phyloP scores from a whole-genome alignment of 1,140 invertebrate species.

The Orussus abietinus region DNA sequence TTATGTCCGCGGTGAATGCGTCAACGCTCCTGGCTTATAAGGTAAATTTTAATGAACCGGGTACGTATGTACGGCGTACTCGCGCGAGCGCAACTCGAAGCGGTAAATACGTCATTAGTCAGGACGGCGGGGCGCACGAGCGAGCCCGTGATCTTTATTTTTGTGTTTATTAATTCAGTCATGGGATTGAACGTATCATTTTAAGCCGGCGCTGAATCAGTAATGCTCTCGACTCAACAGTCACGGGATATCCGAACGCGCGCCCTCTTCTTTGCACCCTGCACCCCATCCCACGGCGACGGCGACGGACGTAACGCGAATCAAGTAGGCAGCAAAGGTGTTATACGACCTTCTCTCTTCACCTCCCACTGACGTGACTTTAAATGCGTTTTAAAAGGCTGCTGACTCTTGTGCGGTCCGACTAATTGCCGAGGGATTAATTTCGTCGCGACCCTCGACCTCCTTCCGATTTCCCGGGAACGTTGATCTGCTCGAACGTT shows the following conservation, averaged over 20 bases:
- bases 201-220: slow-evolving; percentile 35
- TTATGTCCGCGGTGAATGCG: slow-evolving; percentile 41
- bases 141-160: slow-evolving; percentile 33
- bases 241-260: slow-evolving; percentile 19
- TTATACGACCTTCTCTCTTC: too few species aligned
- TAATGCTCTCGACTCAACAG: slow-evolving; percentile 34
- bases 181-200: slow-evolving; percentile 45
- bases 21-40: slow-evolving; percentile 42
- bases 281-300: too few species aligned
- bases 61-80: slow-evolving; percentile 27
- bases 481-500: too few species aligned
- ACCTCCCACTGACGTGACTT: slow-evolving; percentile 12
- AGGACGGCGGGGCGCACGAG: slow-evolving; percentile 14
- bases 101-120: slow-evolving; percentile 50
- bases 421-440: slow-evolving; percentile 39
- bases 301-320: too few species aligned
- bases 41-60: slow-evolving; percentile 51
- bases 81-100: slow-evolving; percentile 26
- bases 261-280: too few species aligned
- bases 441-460: too few species aligned
- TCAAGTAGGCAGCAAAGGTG: too few species aligned
- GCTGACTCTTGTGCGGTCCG: slow-evolving; percentile 20
- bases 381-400: slow-evolving; percentile 24
- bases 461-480: too few species aligned
- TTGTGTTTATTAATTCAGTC: slow-evolving; percentile 42